phyloP scores from a whole-genome alignment of 2,888 invertebrate species.

The Drosophila nr. perissopoda region DNA sequence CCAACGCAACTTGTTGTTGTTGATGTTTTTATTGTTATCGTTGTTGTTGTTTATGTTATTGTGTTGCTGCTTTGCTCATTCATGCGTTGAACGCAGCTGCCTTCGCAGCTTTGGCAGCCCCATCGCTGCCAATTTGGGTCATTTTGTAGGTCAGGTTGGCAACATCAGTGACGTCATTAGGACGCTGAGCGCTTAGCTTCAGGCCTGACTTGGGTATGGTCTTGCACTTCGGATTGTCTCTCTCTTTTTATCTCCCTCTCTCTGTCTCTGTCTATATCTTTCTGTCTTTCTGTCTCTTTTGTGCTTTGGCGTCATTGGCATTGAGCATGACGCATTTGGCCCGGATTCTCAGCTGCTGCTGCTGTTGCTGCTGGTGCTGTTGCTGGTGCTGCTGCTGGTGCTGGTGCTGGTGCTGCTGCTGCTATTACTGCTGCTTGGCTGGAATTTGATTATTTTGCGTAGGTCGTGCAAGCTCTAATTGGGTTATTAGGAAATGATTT shows the following conservation, averaged over 20 bases:
- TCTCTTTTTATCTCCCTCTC: background rate
- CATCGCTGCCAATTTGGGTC: conserved; percentile 41
- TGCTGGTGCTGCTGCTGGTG: background rate
- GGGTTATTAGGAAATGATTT: conserved; percentile 76
- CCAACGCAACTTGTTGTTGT: conserved; percentile 31
- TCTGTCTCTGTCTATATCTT: background rate
- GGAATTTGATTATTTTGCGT: conserved; percentile 30
- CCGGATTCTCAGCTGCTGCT: conserved; percentile 21
- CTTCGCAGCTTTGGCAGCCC: background rate
- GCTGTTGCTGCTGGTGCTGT: conserved; percentile 6
- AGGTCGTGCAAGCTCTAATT: conserved; percentile 63
- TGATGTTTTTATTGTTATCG: conserved; percentile 1
- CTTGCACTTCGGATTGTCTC: conserved; percentile 4
- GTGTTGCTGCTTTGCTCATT: conserved; percentile 34
- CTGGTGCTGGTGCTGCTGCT: background rate
- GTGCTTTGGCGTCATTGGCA: conserved; percentile 26
- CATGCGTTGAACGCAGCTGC: conserved; percentile 35
- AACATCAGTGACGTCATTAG: conserved; percentile 61
- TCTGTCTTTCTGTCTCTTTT: background rate
- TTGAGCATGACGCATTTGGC: conserved; percentile 59
- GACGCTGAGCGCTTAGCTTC: conserved; percentile 18
- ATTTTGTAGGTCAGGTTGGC: conserved; percentile 65
- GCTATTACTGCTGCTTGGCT: background rate
- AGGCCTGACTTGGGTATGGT: background rate
- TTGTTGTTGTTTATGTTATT: conserved; percentile 19